Evolutionary conservation across 1,140 invertebrate genomes (phyloP), one percentile per base, ranked within the genome.

Genomic region (Meteorus sp.): DNA sequence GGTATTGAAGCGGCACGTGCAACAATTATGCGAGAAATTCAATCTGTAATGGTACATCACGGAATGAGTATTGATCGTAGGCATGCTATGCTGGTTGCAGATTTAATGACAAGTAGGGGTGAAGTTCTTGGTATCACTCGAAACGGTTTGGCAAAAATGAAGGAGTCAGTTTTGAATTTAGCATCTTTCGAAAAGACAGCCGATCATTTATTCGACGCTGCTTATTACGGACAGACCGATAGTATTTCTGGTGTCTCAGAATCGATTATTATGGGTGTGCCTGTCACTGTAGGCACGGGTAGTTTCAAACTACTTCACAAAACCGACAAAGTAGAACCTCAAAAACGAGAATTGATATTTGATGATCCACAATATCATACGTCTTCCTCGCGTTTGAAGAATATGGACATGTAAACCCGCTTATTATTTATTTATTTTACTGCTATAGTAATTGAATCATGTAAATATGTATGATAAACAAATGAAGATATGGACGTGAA

Each of bases 151-250:
- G 93, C 94, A 7, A 95, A 98, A 80, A 99, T 99, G 95, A 98
- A 99, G 75, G 96, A 99, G 75, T 97, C 94, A 65, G 95, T 99
- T 5, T 86, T 99, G 9, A 98, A 99, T 86, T 84, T 99, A 68
- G 97, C 98, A 41, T 99, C 96, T 62, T 99, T 99, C 85, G 98
- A 99, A 79, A 97, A 97, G 82, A 99, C 97, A 6, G 91, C 95
- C 1, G 97, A 99, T 80, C 97, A 99, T 82, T 80, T 99, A 56
- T 99, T 98, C 79, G 97, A 99, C 82, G 97, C 98, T 2, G 95
- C 97, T 1, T 99, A 97, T 79, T 97, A 97, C 81, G 96, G 96
- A 2, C 96, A 99, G 80, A 89, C 87, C 57, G 97, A 99, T 82
- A 85, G 88, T 55, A 95, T 99, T 58, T 86, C 88, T 74, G 97